A percentile compares a stretch with the other conserved stretches of the same genome.
Conservation (phyloP, 2,888 invertebrate genomes). For the Cybosia mesomella region DNA sequence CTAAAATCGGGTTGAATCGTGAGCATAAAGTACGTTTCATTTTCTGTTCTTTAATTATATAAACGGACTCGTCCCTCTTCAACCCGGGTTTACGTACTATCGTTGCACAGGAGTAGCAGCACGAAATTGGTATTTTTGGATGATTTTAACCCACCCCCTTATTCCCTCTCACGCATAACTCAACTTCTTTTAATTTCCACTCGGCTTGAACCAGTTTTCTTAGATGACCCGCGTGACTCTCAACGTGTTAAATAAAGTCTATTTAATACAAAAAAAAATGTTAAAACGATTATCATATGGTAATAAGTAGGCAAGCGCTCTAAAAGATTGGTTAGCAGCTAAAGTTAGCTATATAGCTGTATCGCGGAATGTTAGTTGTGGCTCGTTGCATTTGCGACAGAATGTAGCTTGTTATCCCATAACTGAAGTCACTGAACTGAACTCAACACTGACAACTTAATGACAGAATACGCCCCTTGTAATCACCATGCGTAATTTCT, state of each 20-base stretch:
- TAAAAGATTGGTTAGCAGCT: background rate
- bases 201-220: too few species aligned
- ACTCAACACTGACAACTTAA: conserved; percentile 68
- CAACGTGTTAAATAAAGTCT: background rate
- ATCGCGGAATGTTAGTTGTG: conserved; percentile 53
- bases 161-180: too few species aligned
- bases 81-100: too few species aligned
- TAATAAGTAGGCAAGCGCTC: background rate
- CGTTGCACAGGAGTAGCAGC: too few species aligned
- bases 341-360: background rate
- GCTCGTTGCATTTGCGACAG: conserved; percentile 49
- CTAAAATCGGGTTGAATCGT: too few species aligned
- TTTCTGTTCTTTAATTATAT: too few species aligned
- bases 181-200: too few species aligned
- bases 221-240: background rate
- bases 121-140: too few species aligned
- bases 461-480: conserved; percentile 79
- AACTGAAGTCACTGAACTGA: conserved; percentile 34
- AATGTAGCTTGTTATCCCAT: conserved; percentile 65
- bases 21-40: too few species aligned
- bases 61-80: too few species aligned
- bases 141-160: too few species aligned
- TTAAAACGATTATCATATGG: too few species aligned
- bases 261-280: background rate
- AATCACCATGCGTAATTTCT: conserved; percentile 76